Evolutionary conservation across 2,888 invertebrate species (phyloP), one percentile per base, ranked within the genome.

Genomic region (Athripsodes cinereus): DNA sequence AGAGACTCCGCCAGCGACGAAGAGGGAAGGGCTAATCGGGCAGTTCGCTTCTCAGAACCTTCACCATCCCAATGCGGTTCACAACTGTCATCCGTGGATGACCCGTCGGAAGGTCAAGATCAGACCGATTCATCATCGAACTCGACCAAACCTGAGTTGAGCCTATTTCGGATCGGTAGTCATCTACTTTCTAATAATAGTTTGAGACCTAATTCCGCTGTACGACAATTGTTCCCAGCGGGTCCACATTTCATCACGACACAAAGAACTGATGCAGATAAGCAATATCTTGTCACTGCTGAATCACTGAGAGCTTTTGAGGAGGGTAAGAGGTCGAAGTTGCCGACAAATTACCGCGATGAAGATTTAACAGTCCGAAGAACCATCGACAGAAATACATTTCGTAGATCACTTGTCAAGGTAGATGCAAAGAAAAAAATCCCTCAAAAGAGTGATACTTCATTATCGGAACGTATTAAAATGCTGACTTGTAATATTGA

Each of bases 401-500:
- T 92, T 16, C 77, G 92, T 2, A 82, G 92, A 62, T 92, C 90
- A 13, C 76, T 91, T 53, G 84, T 91, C 64, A 84, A 88, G 64
- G 89, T 83, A 70, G 85, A 83, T 66, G 76, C 76, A 22, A 70
- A 77, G 62, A 76, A 78, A 67, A 81, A 80, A 64, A 81, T 80
- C 67, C 71, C 73, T 55, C 73, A 74, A 64, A 80, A 85, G 69
- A 81, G 81, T 66, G 90, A 90, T 65, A 86, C 90, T 54, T 90
- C 92, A 0, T 75, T 94, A 40, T 90, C 92, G 57, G 94, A 94
- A 68, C 83, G 92, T 62, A 91, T 94, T 64, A 86, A 90, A 50
- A 87, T 89, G 68, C 75, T 94, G 52, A 94, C 93, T 1, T 92
- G 92, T 69, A 89, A 92, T 70, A 86, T 90, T 40, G 92, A 92